Conservation (phyloP, 2,888 invertebrate genomes). For the Nipponacmea schrenckii region DNA sequence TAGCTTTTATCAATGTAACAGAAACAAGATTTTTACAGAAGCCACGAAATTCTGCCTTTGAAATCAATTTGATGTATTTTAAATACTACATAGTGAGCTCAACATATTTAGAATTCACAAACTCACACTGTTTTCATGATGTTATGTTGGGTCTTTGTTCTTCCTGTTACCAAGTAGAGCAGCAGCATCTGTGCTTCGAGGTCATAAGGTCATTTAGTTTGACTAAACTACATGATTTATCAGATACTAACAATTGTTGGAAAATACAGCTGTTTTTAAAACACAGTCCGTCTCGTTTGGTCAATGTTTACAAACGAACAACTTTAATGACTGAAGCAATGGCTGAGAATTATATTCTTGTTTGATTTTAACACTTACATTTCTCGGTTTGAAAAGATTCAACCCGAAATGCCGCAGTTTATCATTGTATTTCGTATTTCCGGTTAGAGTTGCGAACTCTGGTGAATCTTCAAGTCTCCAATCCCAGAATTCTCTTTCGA, state of each 20-base stretch:
- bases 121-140: too few relatives aligned
- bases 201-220: too few relatives aligned
- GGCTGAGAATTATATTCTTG: neutral
- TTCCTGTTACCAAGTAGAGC: too few relatives aligned
- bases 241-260: too few relatives aligned
- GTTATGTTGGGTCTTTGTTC: too few relatives aligned
- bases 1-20: too few relatives aligned
- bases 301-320: too few relatives aligned
- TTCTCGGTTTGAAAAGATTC: conserved; percentile 30
- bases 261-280: too few relatives aligned
- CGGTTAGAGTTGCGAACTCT: conserved; percentile 43
- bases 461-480: conserved; percentile 47
- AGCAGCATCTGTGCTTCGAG: too few relatives aligned
- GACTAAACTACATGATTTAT: too few relatives aligned
- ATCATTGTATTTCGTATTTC: conserved; percentile 48
- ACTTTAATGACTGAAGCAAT: neutral
- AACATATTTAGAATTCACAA: neutral
- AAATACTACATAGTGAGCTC: neutral
- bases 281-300: too few relatives aligned
- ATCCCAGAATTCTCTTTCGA: conserved; percentile 41
- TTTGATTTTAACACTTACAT: conserved; percentile 29
- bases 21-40: neutral
- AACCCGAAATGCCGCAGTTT: conserved; percentile 40
- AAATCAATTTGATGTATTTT: too few relatives aligned
- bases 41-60: neutral